Evolutionary conservation across 2,888 invertebrate species (phyloP), one percentile per base, ranked within the genome.

Genomic region (Lepeophtheirus nordmannii): DNA sequence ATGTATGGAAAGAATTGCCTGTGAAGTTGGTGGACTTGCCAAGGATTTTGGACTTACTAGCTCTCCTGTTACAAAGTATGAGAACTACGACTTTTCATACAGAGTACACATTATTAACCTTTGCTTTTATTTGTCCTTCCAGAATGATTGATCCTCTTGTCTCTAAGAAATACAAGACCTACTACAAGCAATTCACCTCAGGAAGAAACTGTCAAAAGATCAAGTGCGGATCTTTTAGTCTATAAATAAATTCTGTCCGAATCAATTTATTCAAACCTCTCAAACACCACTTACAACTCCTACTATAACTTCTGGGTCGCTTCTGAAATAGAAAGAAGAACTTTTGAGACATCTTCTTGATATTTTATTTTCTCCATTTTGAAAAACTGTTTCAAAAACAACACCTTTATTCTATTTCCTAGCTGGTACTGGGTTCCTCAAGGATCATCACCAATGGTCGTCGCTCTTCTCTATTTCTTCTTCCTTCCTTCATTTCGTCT

Each of bases 1-100:
- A 40, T 65, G 65, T 23, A 65, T 65, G 65, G 58, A 65, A 39
- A 58, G 65, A 23, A 58, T 65, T 65, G 65, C 65, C 37, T 65
- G 65, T 30, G 65, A 65, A 37, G 40, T 65, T 37, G 65, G 65
- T 37, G 65, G 65, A 22, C 1, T 65, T 5, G 59, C 59, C 12
- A 23, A 11, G 14, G 65, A 65, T 58, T 53, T 40, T 39, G 65
- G 65, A 30, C 38, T 63, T 8, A 46, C 5, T n/a, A 22, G 38
- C 22, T 39, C 39, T 20, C 56, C 63, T 30, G 30, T 38, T 23
- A 8, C 38, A 37, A 46, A 63, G 63, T 63, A 63, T 56, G 20
- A 11, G 9, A 5, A 5, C n/a, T 17, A 62, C 17, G 20, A 10
- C 58, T 22, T 17, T 8, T 8, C 37, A 17, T 17, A 1, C 10